Conservation (phyloP, 1,140 invertebrate genomes). For the Panagrolaimus sp. region DNA sequence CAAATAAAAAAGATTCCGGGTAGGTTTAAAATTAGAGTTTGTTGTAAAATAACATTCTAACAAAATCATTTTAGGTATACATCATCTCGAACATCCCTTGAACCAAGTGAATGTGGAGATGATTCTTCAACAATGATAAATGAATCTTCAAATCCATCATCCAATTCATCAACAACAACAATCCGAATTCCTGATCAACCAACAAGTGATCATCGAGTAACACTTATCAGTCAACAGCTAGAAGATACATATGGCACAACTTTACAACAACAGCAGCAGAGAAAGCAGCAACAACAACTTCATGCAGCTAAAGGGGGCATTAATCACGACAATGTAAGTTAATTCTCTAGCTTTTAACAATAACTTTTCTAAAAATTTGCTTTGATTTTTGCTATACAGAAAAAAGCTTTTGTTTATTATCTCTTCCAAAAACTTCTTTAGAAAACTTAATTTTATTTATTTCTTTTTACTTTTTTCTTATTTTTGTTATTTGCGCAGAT, state of each 20-base stretch:
- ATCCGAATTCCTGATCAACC: slow-evolving; percentile 17
- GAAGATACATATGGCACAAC: slow-evolving; percentile 39
- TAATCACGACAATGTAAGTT: slow-evolving; percentile 10
- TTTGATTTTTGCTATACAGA: too few relatives aligned
- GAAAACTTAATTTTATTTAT: background rate
- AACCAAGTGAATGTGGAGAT: slow-evolving; percentile 56
- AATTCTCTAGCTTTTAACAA: background rate
- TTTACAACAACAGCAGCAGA: background rate
- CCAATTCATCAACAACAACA: background rate
- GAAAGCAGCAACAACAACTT: background rate
- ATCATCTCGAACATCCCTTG: slow-evolving; percentile 54
- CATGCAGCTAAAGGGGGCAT: too few relatives aligned
- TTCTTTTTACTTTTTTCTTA: background rate
- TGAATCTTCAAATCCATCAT: background rate
- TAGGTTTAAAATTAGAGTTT: slow-evolving; percentile 19
- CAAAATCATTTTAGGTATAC: slow-evolving; percentile 52
- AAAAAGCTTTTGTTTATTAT: slow-evolving; percentile 2
- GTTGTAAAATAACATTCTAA: background rate
- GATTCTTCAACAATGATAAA: slow-evolving; percentile 19
- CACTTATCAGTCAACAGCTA: slow-evolving; percentile 44
- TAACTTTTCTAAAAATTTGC: background rate
- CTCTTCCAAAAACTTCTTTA: slow-evolving; percentile 6
- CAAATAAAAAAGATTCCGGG: slow-evolving; percentile 56
- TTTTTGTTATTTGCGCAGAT: slow-evolving; percentile 34
- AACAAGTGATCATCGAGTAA: slow-evolving; percentile 27